Evolutionary conservation across 2,797 vertebrate genomes (phyloP).

Genomic region (Eptatretus atami): DNA sequence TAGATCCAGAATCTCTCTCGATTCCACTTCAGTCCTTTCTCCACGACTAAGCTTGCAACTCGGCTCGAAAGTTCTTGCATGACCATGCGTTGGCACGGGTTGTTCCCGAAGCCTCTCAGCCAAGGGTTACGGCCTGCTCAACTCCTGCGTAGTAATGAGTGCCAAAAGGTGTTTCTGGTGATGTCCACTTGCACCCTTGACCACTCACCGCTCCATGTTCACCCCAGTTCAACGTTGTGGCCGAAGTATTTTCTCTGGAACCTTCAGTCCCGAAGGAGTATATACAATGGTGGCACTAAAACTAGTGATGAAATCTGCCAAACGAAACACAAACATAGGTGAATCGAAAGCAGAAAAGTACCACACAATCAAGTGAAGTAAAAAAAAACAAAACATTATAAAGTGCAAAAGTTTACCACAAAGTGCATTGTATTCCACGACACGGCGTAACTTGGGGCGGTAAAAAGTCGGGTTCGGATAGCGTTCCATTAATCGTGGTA

Average conservation of each 20-base stretch:
- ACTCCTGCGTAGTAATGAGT: slow-evolving; percentile 21
- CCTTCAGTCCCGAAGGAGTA: slow-evolving; percentile 14
- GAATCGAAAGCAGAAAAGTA: no score
- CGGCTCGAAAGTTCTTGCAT: slow-evolving; percentile 16
- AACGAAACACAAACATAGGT: neutral
- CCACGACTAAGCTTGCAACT: slow-evolving; percentile 8
- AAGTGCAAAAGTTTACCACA: no score
- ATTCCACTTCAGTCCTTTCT: no score
- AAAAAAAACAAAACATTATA: no score
- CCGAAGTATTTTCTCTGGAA: neutral
- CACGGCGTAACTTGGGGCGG: no score
- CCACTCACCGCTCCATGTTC: neutral
- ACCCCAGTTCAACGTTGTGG: neutral
- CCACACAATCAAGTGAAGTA: no score
- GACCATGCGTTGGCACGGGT: slow-evolving; percentile 15
- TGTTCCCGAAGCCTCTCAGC: slow-evolving; percentile 15
- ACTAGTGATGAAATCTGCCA: slow-evolving; percentile 12
- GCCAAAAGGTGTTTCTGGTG: slow-evolving; percentile 18
- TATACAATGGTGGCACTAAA: slow-evolving; percentile 23
- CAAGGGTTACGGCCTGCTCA: slow-evolving; percentile 16
- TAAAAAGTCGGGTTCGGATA: no score
- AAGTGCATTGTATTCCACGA: neutral
- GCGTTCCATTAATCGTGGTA: no score
- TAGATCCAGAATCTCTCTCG: no score
- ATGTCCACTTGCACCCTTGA: slow-evolving; percentile 15